A percentile compares a stretch with the other conserved stretches of the same genome.
These are phyloP conservation scores for Corydoras maculifer DNA, from an alignment of 2,113 vertebrate species.

Conservation along the genomic window DNA sequence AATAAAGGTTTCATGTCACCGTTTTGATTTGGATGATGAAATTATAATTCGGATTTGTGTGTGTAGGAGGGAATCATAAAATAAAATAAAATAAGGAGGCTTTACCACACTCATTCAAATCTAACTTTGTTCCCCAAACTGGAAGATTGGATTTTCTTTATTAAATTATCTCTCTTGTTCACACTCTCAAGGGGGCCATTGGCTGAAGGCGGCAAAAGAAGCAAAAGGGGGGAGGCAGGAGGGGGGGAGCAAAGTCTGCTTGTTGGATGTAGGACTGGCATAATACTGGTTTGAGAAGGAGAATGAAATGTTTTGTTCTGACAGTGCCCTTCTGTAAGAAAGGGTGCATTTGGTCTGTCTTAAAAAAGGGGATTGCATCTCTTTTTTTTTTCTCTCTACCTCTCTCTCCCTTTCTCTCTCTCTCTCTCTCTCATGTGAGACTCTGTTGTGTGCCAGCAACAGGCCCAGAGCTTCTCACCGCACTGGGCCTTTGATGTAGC, in stretches of 20 bases:
- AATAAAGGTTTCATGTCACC: slow-evolving; percentile 51
- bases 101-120: slow-evolving; percentile 68
- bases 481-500: slow-evolving; percentile 89
- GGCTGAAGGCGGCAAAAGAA: slow-evolving; percentile 69
- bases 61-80: neutral
- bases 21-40: slow-evolving; percentile 66
- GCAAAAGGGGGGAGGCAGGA: slow-evolving; percentile 36
- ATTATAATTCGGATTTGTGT: slow-evolving; percentile 53
- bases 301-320: slow-evolving; percentile 90
- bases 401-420: slow-evolving; percentile 54
- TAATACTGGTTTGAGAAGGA: slow-evolving; percentile 79
- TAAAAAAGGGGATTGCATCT: slow-evolving; percentile 60
- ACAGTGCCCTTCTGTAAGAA: slow-evolving; percentile 68
- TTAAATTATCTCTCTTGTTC: slow-evolving; percentile 95
- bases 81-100: slow-evolving; percentile 36
- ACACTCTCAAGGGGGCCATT: slow-evolving; percentile 88
- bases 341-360: slow-evolving; percentile 67
- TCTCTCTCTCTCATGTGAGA: slow-evolving; percentile 71
- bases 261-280: slow-evolving; percentile 66
- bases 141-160: slow-evolving; percentile 79
- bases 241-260: slow-evolving; percentile 48
- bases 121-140: slow-evolving; percentile 76
- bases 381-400: slow-evolving; percentile 59
- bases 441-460: slow-evolving; percentile 86
- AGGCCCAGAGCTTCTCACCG: slow-evolving; percentile 81